Conservation (phyloP, 2,888 invertebrate species). For the Brachycybe producta region DNA sequence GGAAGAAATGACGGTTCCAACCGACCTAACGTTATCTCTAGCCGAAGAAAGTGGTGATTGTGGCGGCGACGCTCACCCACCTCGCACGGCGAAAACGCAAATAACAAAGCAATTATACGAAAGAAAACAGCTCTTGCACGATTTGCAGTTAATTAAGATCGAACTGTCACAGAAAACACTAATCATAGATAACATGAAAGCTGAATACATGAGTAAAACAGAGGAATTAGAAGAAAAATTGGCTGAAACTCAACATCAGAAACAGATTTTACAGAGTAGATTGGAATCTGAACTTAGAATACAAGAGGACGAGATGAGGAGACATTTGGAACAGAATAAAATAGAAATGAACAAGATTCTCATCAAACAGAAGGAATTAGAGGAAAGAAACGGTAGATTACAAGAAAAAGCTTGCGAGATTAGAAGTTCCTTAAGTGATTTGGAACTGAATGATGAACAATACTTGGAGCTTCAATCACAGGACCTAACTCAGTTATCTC, state of each 20-base stretch:
- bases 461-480: conserved; percentile 29
- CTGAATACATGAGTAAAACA: conserved; percentile 30
- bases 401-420: conserved; percentile 33
- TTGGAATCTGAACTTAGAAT: conserved; percentile 32
- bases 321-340: conserved; percentile 28
- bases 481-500: conserved; percentile 29
- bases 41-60: conserved; percentile 18
- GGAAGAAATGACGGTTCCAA: conserved; percentile 32
- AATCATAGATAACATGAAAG: conserved; percentile 32
- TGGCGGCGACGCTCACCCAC: background rate
- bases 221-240: conserved; percentile 35
- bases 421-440: conserved; percentile 27
- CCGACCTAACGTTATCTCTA: conserved; percentile 33
- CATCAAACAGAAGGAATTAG: conserved; percentile 31
- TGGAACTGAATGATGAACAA: conserved; percentile 30
- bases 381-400: conserved; percentile 31
- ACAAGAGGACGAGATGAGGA: conserved; percentile 31
- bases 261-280: conserved; percentile 31
- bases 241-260: conserved; percentile 32
- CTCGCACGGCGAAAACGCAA: conserved; percentile 23
- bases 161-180: conserved; percentile 34
- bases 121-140: conserved; percentile 33
- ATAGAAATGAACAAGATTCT: conserved; percentile 30
- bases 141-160: conserved; percentile 34
- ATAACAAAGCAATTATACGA: conserved; percentile 31